phyloP scores from a whole-genome alignment of 64 coral and sea anemone genomes.

The Porites lutea region DNA sequence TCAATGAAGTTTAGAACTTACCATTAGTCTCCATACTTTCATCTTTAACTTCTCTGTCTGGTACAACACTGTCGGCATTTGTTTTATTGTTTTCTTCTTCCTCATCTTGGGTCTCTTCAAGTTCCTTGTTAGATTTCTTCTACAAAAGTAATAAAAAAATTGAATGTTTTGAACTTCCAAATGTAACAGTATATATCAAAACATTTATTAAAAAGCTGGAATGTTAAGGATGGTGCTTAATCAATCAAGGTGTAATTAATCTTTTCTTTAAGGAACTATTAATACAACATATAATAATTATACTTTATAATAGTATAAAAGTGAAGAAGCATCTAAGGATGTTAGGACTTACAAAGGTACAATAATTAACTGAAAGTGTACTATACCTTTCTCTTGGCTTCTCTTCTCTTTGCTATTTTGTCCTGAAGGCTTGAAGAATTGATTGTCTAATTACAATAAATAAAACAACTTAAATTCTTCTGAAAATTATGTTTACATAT shows the following conservation, averaged over 20 bases:
- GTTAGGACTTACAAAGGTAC: too few relatives aligned
- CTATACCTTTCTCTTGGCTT: conserved; percentile 59
- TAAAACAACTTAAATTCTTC: neutral
- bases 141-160: neutral
- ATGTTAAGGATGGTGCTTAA: too few relatives aligned
- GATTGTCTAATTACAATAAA: neutral
- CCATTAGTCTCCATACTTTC: neutral
- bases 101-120: neutral
- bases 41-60: neutral
- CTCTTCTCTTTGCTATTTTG: conserved; percentile 75
- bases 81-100: neutral
- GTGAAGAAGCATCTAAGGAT: too few relatives aligned
- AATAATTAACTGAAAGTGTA: neutral
- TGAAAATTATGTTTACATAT: neutral
- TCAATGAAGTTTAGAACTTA: neutral
- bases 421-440: conserved; percentile 64
- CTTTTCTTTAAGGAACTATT: neutral
- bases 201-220: too few relatives aligned
- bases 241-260: neutral
- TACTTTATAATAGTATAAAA: too few relatives aligned
- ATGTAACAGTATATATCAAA: too few relatives aligned
- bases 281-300: neutral
- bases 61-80: neutral
- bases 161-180: neutral
- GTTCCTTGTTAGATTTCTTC: neutral